Conservation (phyloP, 2,113 vertebrate genomes). For the Rynchops niger region DNA sequence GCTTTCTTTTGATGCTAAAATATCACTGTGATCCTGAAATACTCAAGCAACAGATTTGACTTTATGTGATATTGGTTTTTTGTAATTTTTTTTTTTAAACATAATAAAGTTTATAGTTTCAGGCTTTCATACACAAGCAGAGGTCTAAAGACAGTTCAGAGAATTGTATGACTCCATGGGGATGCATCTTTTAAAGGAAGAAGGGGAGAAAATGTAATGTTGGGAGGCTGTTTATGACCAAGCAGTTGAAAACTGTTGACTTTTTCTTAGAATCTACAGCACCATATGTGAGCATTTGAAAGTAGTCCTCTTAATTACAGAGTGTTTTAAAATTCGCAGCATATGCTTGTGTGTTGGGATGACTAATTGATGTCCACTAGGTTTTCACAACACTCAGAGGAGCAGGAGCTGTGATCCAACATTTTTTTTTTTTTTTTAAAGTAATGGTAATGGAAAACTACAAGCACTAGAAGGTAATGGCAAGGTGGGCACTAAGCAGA, state of each 20-base stretch:
- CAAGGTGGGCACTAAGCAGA: background rate
- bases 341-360: background rate
- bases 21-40: background rate
- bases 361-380: background rate
- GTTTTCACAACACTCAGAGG: background rate
- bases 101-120: background rate
- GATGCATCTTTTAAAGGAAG: accelerated
- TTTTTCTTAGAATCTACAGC: background rate
- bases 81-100: background rate
- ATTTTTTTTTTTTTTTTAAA: background rate
- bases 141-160: background rate
- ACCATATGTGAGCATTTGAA: background rate
- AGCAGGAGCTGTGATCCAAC: background rate
- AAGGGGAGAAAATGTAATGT: background rate
- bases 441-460: background rate
- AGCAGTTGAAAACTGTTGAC: background rate
- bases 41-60: background rate
- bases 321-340: background rate
- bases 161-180: background rate
- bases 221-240: background rate
- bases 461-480: background rate
- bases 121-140: background rate
- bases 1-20: background rate
- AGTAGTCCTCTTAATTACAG: background rate
- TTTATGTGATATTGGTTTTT: background rate